These are phyloP conservation scores for Parthenolecanium corni DNA, from an alignment of 2,888 invertebrate genomes.

Conservation along the genomic window DNA sequence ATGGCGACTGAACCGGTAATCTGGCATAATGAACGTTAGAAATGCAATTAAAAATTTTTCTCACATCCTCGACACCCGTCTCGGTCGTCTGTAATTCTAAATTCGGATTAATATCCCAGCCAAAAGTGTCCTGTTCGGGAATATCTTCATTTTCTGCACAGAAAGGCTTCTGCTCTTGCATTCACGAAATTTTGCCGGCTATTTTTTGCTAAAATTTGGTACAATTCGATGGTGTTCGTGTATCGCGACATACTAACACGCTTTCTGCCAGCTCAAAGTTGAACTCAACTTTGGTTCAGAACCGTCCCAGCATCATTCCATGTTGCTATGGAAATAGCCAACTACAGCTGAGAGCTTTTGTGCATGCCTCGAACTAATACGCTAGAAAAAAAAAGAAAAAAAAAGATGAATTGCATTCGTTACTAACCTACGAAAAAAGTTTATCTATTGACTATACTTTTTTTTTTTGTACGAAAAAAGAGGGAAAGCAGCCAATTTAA, in stretches of 20 bases:
- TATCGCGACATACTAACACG: constrained; percentile 23
- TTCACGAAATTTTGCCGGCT: constrained; percentile 6
- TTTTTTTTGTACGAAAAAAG: too few species aligned
- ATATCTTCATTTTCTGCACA: neutral
- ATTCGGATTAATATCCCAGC: constrained; percentile 21
- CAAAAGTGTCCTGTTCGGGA: constrained; percentile 2
- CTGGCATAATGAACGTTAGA: constrained; percentile 6
- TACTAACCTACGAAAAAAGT: too few species aligned
- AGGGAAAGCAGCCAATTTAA: too few species aligned
- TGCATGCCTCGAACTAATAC: too few species aligned
- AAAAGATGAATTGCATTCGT: too few species aligned
- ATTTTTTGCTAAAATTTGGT: neutral
- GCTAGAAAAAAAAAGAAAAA: too few species aligned
- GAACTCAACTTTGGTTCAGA: constrained; percentile 3
- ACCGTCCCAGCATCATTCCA: constrained; percentile 13
- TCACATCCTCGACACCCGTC: constrained; percentile 12
- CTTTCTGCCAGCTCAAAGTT: constrained; percentile 8
- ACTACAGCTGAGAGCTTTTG: constrained; percentile 1
- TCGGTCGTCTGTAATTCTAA: constrained; percentile 9
- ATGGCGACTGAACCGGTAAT: neutral
- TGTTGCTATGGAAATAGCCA: constrained; percentile 20
- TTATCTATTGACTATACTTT: too few species aligned
- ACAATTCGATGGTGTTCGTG: neutral
- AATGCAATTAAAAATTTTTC: constrained; percentile 19
- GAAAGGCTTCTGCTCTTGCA: constrained; percentile 10